Evolutionary conservation across 2,113 vertebrate genomes (phyloP).

Genomic region (Nerophis ophidion): DNA sequence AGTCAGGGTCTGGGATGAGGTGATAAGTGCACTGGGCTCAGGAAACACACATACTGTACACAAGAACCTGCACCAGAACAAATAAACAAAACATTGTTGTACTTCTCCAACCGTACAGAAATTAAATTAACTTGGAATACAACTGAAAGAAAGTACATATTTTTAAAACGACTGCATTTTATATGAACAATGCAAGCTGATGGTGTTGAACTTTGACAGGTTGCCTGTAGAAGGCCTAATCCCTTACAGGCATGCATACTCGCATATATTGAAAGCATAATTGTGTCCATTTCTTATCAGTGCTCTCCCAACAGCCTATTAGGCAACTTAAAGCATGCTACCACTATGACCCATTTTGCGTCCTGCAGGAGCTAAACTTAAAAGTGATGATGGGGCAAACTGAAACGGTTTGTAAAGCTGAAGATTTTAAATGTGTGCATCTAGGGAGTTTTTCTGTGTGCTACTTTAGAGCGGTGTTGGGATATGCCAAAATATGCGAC

Average conservation of each 20-base stretch:
- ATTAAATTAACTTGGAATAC: slow-evolving; percentile 16
- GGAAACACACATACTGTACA: slow-evolving; percentile 16
- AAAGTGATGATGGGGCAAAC: slow-evolving; percentile 6
- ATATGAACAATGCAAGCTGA: slow-evolving; percentile 12
- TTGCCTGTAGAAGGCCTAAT: background rate
- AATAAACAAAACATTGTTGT: slow-evolving; percentile 6
- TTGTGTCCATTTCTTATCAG: background rate
- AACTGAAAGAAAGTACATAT: slow-evolving; percentile 10
- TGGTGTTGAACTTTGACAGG: background rate
- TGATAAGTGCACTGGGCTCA: slow-evolving; percentile 59
- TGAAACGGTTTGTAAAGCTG: background rate
- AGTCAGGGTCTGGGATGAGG: slow-evolving; percentile 54
- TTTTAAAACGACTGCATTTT: background rate
- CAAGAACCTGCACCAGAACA: slow-evolving; percentile 7
- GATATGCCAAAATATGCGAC: too few species aligned
- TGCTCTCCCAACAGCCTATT: background rate
- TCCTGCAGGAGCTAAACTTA: background rate
- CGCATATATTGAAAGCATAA: slow-evolving; percentile 3
- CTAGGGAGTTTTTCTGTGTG: background rate
- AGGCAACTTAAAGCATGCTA: slow-evolving; percentile 11
- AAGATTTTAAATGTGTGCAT: too few species aligned
- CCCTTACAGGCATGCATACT: slow-evolving; percentile 6
- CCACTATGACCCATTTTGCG: background rate
- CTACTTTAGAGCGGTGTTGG: too few species aligned
- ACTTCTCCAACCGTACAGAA: slow-evolving; percentile 17